Evolutionary conservation across 2,113 vertebrate genomes (phyloP).

Genomic region (Phalacrocorax pelagicus): DNA sequence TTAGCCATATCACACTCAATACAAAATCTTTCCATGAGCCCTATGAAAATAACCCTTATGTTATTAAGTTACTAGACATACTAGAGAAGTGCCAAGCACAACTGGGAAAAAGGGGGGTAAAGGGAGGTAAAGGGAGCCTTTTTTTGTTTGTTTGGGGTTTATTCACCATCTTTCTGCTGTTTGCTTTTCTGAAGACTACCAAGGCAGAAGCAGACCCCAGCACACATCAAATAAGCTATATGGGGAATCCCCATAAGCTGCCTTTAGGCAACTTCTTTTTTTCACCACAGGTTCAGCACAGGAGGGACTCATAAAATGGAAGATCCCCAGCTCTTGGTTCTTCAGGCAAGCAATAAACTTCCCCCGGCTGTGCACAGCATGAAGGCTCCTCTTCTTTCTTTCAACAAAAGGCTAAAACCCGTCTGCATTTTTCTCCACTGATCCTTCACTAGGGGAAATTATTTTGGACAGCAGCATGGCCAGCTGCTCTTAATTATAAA

Average conservation of each 20-base stretch:
- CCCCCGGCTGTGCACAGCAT: fast-evolving
- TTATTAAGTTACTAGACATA: background rate
- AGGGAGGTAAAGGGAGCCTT: fast-evolving
- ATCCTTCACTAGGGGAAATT: constrained; percentile 38
- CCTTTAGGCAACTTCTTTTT: background rate
- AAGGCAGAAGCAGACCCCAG: background rate
- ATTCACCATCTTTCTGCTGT: background rate
- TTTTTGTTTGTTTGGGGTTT: background rate
- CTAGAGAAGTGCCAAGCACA: background rate
- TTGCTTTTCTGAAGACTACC: background rate
- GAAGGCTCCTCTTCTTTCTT: background rate
- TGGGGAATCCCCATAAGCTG: background rate
- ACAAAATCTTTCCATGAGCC: background rate
- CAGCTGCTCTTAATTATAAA: constrained; percentile 69
- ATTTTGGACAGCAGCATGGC: constrained; percentile 52
- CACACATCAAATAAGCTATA: background rate
- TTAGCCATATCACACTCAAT: background rate
- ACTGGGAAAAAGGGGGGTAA: background rate
- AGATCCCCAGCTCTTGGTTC: background rate
- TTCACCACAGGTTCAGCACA: background rate
- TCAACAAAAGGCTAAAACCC: constrained; percentile 15
- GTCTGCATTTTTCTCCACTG: background rate
- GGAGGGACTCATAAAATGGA: background rate
- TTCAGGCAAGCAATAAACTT: constrained; percentile 6
- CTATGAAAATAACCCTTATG: background rate